Percentiles rank a stretch among this genome's conserved stretches.
Conservation (phyloP, 2,888 invertebrate species). For the Amblyjoppa fuscipennis region DNA sequence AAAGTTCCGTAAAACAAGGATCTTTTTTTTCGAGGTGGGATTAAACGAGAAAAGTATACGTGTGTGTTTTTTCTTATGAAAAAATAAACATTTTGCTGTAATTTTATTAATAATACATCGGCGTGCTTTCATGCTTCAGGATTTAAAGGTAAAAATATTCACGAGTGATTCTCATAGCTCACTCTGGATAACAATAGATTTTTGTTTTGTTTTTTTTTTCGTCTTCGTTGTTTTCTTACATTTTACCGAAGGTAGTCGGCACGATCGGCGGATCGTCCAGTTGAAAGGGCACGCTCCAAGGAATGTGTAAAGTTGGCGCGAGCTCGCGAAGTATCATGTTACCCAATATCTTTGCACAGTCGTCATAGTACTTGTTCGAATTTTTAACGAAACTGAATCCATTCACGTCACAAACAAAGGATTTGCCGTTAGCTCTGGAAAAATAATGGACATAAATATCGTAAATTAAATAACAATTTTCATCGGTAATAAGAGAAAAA, state of each 20-base stretch:
- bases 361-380: slow-evolving; percentile 99
- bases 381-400: slow-evolving; percentile 99
- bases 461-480: slow-evolving; percentile 14
- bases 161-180: not conserved
- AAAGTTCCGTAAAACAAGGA: slow-evolving; percentile 5
- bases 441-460: slow-evolving; percentile 53
- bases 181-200: slow-evolving; percentile 25
- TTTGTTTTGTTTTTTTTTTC: slow-evolving; percentile 15
- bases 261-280: slow-evolving; percentile 99
- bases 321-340: slow-evolving; percentile 98
- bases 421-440: slow-evolving; percentile 97
- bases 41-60: slow-evolving; percentile 59
- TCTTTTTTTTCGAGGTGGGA: slow-evolving; percentile 45
- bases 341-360: slow-evolving; percentile 98
- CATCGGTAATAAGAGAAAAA: not conserved
- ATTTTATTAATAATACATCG: slow-evolving; percentile 64
- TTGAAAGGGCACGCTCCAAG: slow-evolving; percentile 99
- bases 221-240: slow-evolving; percentile 86
- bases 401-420: slow-evolving; percentile 99
- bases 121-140: slow-evolving; percentile 53
- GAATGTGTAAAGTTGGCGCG: slow-evolving; percentile 98
- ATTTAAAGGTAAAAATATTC: slow-evolving; percentile 22
- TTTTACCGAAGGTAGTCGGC: slow-evolving; percentile 99
- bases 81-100: slow-evolving; percentile 58
- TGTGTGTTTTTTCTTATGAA: slow-evolving; percentile 34